Conservation (phyloP, 2,797 vertebrate genomes). For the Knipowitschia caucasica region DNA sequence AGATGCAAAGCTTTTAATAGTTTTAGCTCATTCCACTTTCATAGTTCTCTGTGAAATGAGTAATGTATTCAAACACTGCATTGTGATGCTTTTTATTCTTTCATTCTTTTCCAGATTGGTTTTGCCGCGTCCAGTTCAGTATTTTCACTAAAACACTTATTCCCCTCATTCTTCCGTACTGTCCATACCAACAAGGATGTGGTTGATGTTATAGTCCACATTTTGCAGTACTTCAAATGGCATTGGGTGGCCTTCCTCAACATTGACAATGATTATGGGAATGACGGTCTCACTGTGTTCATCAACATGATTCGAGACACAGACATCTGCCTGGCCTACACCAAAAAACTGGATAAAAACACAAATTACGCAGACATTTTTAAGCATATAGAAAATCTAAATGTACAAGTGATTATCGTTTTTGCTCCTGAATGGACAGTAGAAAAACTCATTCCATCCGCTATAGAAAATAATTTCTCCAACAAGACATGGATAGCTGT, state of each 20-base stretch:
- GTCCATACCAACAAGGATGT: slow-evolving; percentile 70
- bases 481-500: no score
- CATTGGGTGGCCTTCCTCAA: slow-evolving; percentile 79
- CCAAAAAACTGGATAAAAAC: slow-evolving; percentile 31
- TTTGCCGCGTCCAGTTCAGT: slow-evolving; percentile 58
- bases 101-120: slow-evolving; percentile 57
- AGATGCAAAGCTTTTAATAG: no score
- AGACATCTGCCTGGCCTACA: no score
- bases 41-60: no score
- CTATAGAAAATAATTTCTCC: slow-evolving; percentile 69
- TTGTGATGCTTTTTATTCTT: no score
- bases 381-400: slow-evolving; percentile 40
- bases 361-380: slow-evolving; percentile 45
- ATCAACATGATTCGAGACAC: no score
- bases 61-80: no score
- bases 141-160: slow-evolving; percentile 55
- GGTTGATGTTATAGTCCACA: slow-evolving; percentile 67
- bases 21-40: no score
- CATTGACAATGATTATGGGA: slow-evolving; percentile 66
- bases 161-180: slow-evolving; percentile 80
- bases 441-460: slow-evolving; percentile 62
- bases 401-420: slow-evolving; percentile 67
- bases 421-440: slow-evolving; percentile 48
- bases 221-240: slow-evolving; percentile 77
- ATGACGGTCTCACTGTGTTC: slow-evolving; percentile 55